phyloP scores from a whole-genome alignment of 2,797 vertebrate genomes.

The Melanotaenia maccullochi region DNA sequence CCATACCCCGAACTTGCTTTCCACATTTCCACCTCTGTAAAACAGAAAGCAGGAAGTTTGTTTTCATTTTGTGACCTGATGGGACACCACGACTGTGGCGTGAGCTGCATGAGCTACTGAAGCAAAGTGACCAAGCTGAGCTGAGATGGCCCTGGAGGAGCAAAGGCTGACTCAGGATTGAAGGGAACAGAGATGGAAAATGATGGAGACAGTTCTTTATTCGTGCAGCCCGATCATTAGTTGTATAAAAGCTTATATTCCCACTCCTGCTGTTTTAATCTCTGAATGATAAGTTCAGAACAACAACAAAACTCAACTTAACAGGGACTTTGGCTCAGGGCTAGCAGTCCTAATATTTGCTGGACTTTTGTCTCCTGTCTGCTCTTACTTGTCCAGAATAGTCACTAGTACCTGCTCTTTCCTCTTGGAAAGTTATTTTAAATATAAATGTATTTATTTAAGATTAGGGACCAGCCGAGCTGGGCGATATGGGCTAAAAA shows the following conservation, averaged over 20 bases:
- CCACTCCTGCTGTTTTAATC: too few species aligned
- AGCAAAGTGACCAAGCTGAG: constrained; percentile 54
- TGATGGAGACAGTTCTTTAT: constrained; percentile 27
- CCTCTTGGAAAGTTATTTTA: too few species aligned
- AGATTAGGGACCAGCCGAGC: too few species aligned
- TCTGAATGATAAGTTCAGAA: too few species aligned
- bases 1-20: neutral
- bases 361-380: too few species aligned
- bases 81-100: constrained; percentile 36
- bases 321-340: too few species aligned
- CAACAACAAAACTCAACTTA: too few species aligned
- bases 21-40: constrained; percentile 12
- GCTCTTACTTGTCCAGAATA: too few species aligned
- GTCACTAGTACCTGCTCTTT: too few species aligned
- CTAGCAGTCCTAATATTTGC: too few species aligned
- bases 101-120: constrained; percentile 46
- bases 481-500: too few species aligned
- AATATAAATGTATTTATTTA: too few species aligned
- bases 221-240: constrained; percentile 7
- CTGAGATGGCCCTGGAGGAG: constrained; percentile 43
- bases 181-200: constrained; percentile 30
- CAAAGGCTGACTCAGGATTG: constrained; percentile 37
- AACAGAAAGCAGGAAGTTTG: constrained; percentile 62
- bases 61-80: constrained; percentile 49
- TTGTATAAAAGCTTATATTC: constrained; percentile 1